Percentiles rank a stretch among this genome's conserved stretches.
Evolutionary conservation across 1,140 invertebrate genomes (phyloP).

Genomic region (Zaprionus capensis): DNA sequence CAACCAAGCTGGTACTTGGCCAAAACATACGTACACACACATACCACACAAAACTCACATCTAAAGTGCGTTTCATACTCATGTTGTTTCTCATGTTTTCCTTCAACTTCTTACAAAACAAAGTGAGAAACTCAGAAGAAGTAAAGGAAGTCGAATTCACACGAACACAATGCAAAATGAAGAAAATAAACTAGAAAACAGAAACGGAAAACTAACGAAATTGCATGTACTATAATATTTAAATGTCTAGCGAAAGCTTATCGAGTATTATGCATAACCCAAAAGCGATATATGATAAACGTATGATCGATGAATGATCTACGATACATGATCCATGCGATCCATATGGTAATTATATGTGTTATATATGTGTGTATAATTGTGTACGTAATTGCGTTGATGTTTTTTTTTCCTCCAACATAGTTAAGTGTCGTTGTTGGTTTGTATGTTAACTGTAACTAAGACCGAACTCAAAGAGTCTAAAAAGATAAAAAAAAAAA

Average conservation of each 20-base stretch:
- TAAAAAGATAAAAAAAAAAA: not conserved
- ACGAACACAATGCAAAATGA: conserved; percentile 13
- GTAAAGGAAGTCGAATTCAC: not conserved
- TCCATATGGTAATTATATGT: not conserved
- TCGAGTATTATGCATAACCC: not conserved
- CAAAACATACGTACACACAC: conserved; percentile 23
- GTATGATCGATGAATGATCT: not conserved
- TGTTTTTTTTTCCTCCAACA: not conserved
- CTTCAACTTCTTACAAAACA: conserved; percentile 15
- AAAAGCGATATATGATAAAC: not conserved
- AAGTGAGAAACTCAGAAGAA: conserved; percentile 8
- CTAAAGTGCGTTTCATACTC: conserved; percentile 7
- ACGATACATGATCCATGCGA: not conserved
- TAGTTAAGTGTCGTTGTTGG: conserved; percentile 16
- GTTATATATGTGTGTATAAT: conserved; percentile 12
- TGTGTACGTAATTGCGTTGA: conserved; percentile 3
- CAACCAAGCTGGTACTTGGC: conserved; percentile 73
- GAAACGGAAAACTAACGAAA: conserved; percentile 21
- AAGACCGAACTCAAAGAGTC: not conserved
- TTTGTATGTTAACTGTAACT: not conserved
- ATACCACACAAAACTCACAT: conserved; percentile 11
- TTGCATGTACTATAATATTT: conserved; percentile 20
- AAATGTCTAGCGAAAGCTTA: conserved; percentile 30
- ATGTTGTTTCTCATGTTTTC: conserved; percentile 4
- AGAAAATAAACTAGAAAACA: conserved; percentile 5